These are phyloP conservation scores for Madoqua kirkii DNA, from an alignment of 2,113 vertebrate genomes.

Conservation along the genomic window DNA sequence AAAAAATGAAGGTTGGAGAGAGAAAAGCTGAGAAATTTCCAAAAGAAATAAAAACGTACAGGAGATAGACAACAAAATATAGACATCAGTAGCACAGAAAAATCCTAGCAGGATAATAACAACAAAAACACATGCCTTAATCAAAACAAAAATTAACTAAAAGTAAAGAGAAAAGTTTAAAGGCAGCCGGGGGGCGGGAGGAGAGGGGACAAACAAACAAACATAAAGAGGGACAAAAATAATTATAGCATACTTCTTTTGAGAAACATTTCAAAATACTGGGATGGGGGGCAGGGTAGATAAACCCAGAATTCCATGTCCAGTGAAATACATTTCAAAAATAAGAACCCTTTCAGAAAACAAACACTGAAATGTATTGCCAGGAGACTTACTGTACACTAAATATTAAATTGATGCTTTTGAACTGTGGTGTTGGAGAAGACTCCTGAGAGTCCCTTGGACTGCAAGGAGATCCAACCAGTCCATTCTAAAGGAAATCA, in stretches of 20 bases:
- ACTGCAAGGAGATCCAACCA: not conserved
- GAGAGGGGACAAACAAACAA: fast-evolving
- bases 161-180: not conserved
- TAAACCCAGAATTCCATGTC: not conserved
- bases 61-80: not conserved
- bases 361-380: not conserved
- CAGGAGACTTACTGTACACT: not conserved
- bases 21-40: not conserved
- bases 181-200: not conserved
- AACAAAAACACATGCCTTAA: not conserved
- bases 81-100: not conserved
- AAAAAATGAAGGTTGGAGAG: not conserved
- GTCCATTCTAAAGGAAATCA: not conserved
- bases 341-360: not conserved
- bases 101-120: not conserved
- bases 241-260: not conserved
- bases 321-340: not conserved
- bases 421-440: not conserved
- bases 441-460: not conserved
- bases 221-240: not conserved
- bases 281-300: not conserved
- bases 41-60: not conserved
- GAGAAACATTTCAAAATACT: not conserved
- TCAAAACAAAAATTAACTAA: not conserved
- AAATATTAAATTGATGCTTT: not conserved